Percentiles rank a stretch among this genome's conserved stretches.
phyloP scores from a whole-genome alignment of 35 echinoderm and acorn worm species.

The Lytechinus variegatus region DNA sequence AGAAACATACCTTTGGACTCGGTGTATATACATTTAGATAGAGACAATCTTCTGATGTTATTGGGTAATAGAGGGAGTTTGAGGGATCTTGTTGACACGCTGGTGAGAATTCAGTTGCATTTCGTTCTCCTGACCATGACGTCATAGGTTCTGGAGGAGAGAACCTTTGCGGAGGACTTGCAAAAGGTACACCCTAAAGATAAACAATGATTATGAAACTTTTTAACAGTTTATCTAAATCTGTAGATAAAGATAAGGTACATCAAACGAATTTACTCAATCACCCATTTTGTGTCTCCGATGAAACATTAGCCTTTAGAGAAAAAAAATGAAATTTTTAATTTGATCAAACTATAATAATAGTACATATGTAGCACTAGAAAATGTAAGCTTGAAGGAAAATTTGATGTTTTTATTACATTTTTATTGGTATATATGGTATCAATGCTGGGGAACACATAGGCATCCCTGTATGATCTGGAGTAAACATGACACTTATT shows the following conservation, averaged over 20 bases:
- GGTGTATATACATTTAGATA: neutral
- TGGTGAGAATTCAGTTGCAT: conserved; percentile 42
- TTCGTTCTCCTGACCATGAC: conserved; percentile 19
- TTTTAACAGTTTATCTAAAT: neutral
- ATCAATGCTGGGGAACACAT: too few species aligned
- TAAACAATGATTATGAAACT: neutral
- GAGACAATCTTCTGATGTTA: conserved; percentile 8
- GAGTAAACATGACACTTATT: too few species aligned
- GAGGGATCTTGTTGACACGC: conserved; percentile 19
- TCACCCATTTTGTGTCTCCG: too few species aligned
- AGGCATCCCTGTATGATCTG: too few species aligned
- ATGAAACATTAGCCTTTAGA: too few species aligned
- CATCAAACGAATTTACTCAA: too few species aligned
- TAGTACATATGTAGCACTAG: too few species aligned
- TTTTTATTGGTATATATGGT: too few species aligned
- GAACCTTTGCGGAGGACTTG: conserved; percentile 59
- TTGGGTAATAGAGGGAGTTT: neutral
- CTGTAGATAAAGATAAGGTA: neutral
- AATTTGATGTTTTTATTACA: too few species aligned
- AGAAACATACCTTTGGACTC: neutral
- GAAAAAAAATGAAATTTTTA: too few species aligned
- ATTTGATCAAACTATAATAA: too few species aligned
- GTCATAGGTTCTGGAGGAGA: conserved; percentile 33
- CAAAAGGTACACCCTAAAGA: conserved; percentile 59
- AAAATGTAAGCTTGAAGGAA: too few species aligned